These are phyloP conservation scores for Xerus inauris DNA, from an alignment of 2,113 vertebrate species.

Conservation along the genomic window DNA sequence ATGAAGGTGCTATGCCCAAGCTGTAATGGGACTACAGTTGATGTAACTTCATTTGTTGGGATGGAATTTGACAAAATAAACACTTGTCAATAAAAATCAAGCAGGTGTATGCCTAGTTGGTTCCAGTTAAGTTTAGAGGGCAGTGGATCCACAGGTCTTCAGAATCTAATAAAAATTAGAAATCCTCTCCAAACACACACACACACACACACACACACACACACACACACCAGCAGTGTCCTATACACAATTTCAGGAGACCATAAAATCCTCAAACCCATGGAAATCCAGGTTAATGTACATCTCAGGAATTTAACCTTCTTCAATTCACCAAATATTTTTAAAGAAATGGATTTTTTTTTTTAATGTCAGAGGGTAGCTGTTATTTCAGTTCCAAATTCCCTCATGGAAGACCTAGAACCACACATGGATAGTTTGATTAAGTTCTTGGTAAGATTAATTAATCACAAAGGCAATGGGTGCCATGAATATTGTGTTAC, in stretches of 20 bases:
- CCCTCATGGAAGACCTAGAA: background rate
- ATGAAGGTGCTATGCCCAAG: background rate
- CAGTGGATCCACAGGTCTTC: background rate
- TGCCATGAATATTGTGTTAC: background rate
- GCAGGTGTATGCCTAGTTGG: background rate
- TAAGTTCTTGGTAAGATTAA: background rate
- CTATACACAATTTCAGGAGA: background rate
- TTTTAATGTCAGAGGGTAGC: background rate
- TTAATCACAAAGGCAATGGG: background rate
- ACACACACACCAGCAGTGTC: background rate
- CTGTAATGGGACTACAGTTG: background rate
- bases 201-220: background rate
- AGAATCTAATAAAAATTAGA: background rate
- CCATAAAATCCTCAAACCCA: background rate
- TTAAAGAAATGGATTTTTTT: background rate
- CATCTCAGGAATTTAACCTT: background rate
- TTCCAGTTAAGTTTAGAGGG: background rate
- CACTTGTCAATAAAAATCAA: background rate
- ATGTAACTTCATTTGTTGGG: background rate
- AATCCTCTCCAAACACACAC: background rate
- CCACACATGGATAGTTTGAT: background rate
- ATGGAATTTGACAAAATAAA: background rate
- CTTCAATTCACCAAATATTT: background rate
- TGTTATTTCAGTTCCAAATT: slow-evolving; percentile 8
- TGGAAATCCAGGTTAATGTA: background rate